Percentiles rank a stretch among this genome's conserved stretches.
Evolutionary conservation across 2,797 vertebrate species (phyloP).

Genomic region (Sebastes oblongus): DNA sequence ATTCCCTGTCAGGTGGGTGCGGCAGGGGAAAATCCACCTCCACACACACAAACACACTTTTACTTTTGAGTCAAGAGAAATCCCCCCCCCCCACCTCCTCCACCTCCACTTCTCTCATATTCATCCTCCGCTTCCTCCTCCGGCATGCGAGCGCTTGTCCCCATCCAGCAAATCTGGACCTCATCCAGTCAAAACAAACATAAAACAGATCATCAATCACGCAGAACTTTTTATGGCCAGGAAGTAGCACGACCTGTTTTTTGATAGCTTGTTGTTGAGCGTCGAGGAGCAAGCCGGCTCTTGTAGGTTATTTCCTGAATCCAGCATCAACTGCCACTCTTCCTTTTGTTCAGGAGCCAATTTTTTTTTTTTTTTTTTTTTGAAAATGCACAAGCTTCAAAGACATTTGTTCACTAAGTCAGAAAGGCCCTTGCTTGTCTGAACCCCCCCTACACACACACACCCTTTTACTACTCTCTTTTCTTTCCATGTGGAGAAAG

Average conservation of each 20-base stretch:
- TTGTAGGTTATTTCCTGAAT: slow-evolving; percentile 75
- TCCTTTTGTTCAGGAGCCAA: slow-evolving; percentile 66
- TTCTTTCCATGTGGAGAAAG: slow-evolving; percentile 10
- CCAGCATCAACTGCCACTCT: slow-evolving; percentile 68
- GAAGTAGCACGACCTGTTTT: slow-evolving; percentile 77
- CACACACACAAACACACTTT: slow-evolving; percentile 37
- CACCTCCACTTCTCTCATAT: background rate
- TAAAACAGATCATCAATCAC: slow-evolving; percentile 76
- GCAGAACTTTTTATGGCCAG: slow-evolving; percentile 60
- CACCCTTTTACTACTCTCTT: background rate
- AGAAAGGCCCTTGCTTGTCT: slow-evolving; percentile 28
- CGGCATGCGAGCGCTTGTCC: slow-evolving; percentile 61
- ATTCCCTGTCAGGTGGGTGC: slow-evolving; percentile 54
- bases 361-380: background rate
- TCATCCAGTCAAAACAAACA: slow-evolving; percentile 78
- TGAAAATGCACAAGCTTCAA: slow-evolving; percentile 53
- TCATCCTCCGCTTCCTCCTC: slow-evolving; percentile 57
- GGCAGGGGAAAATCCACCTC: slow-evolving; percentile 50
- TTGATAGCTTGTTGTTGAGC: slow-evolving; percentile 63
- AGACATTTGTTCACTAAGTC: slow-evolving; percentile 48
- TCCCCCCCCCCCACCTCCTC: too few species aligned
- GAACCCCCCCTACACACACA: background rate
- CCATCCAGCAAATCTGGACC: slow-evolving; percentile 67
- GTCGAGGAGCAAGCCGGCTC: slow-evolving; percentile 66
- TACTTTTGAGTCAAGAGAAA: slow-evolving; percentile 45